phyloP scores from a whole-genome alignment of 2,797 vertebrate genomes.

The Sebastes iracundus region DNA sequence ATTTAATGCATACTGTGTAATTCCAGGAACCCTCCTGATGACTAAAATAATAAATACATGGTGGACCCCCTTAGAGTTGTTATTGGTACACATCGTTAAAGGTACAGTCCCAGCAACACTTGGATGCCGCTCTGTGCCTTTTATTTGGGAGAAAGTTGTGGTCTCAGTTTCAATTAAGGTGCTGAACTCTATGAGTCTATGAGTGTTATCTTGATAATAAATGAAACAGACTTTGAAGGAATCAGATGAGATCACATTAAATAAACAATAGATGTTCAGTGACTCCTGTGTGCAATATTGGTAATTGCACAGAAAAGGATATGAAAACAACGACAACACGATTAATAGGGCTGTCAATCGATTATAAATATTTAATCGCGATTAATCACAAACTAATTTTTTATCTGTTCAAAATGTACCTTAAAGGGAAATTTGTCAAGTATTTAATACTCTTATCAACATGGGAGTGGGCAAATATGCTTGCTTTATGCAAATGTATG shows the following conservation, averaged over 20 bases:
- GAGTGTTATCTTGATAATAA: constrained; percentile 33
- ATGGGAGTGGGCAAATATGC: too few species aligned
- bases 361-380: too few species aligned
- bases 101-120: constrained; percentile 54
- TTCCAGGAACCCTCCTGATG: constrained; percentile 68
- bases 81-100: constrained; percentile 19
- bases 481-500: too few species aligned
- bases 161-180: constrained; percentile 40
- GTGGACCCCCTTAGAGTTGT: constrained; percentile 54
- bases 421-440: too few species aligned
- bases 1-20: constrained; percentile 39
- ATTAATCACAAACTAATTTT: too few species aligned
- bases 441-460: too few species aligned
- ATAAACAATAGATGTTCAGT: neutral
- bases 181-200: neutral
- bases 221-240: neutral
- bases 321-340: neutral
- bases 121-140: constrained; percentile 30
- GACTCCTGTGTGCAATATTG: neutral
- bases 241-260: neutral
- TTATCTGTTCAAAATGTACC: too few species aligned
- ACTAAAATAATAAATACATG: constrained; percentile 57
- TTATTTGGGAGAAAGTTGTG: constrained; percentile 45
- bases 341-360: neutral
- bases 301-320: neutral